These are phyloP conservation scores for Diplogasteroides magnus DNA, from an alignment of 1,140 invertebrate species.

Conservation along the genomic window DNA sequence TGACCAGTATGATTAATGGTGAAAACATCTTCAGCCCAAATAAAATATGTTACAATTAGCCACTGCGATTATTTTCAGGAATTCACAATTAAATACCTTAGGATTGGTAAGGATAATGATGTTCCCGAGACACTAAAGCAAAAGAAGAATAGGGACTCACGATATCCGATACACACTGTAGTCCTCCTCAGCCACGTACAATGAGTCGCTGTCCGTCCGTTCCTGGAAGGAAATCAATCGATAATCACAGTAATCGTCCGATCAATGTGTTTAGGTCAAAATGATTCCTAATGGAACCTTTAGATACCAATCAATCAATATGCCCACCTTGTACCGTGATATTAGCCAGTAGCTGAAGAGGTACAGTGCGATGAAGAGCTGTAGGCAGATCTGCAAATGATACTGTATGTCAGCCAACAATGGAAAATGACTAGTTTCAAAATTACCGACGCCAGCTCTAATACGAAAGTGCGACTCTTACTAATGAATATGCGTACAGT, in stretches of 20 bases:
- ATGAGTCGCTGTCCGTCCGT: constrained; percentile 46
- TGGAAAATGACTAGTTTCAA: neutral
- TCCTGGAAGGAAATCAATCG: neutral
- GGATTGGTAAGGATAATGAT: too few species aligned
- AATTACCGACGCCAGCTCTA: neutral
- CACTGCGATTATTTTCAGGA: too few species aligned
- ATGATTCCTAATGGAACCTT: neutral
- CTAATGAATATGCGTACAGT: neutral
- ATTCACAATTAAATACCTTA: too few species aligned
- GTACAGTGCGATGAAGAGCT: constrained; percentile 48
- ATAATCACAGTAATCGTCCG: neutral
- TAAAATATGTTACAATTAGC: too few species aligned
- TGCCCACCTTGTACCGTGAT: constrained; percentile 39
- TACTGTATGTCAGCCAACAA: neutral
- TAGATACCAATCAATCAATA: neutral
- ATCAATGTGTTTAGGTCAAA: too few species aligned
- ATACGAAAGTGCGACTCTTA: neutral
- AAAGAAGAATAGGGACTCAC: too few species aligned
- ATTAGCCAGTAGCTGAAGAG: constrained; percentile 45
- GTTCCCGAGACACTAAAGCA: too few species aligned
- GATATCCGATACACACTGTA: constrained; percentile 52
- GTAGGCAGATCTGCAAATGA: constrained; percentile 44
- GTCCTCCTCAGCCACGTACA: constrained; percentile 55
- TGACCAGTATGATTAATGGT: too few species aligned
- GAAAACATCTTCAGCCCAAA: too few species aligned